Percentiles rank a stretch among this genome's conserved stretches.
These are phyloP conservation scores for Dendrophyllia cribrosa DNA, from an alignment of 64 coral and sea anemone genomes.

Conservation along the genomic window DNA sequence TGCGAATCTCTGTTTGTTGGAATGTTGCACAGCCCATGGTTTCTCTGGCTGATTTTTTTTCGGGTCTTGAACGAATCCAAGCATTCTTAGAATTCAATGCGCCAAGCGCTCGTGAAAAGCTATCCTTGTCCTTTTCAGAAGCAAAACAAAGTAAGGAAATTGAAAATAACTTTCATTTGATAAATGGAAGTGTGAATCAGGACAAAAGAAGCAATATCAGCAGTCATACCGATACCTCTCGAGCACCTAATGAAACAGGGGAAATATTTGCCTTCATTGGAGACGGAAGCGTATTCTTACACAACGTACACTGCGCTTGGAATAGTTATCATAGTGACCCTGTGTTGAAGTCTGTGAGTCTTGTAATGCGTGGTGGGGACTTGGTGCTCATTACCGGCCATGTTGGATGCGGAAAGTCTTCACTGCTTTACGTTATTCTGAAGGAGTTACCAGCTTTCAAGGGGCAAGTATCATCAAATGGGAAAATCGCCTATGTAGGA, in stretches of 20 bases:
- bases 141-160: too few relatives aligned
- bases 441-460: conserved; percentile 12
- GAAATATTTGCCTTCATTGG: too few relatives aligned
- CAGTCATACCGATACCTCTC: too few relatives aligned
- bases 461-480: background rate
- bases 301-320: conserved; percentile 13
- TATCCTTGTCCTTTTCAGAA: too few relatives aligned
- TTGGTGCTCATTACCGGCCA: conserved; percentile 36
- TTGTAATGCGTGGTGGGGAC: background rate
- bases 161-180: too few relatives aligned
- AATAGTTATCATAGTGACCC: background rate
- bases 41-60: background rate
- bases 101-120: too few relatives aligned
- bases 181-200: too few relatives aligned
- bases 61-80: background rate
- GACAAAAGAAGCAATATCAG: too few relatives aligned
- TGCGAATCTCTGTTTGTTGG: background rate
- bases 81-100: too few relatives aligned
- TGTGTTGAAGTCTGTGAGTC: background rate
- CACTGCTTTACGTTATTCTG: conserved; percentile 32
- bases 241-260: too few relatives aligned
- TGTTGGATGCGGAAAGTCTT: conserved; percentile 44
- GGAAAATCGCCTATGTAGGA: conserved; percentile 20
- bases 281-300: background rate
- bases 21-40: background rate